Evolutionary conservation across 2,888 invertebrate genomes (phyloP).

Genomic region (Cheilosia scutellata): DNA sequence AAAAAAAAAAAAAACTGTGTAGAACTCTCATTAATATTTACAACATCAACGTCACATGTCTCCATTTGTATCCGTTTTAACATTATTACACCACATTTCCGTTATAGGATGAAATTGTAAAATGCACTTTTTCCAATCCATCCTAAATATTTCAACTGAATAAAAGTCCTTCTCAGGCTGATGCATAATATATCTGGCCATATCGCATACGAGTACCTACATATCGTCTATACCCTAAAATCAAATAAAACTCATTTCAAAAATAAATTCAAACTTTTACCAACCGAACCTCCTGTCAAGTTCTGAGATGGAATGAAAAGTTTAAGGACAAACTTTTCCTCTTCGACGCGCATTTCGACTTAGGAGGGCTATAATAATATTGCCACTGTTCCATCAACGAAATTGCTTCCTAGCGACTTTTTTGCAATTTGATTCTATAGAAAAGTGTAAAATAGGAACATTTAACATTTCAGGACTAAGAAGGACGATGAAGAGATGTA

Average conservation of each 20-base stretch:
- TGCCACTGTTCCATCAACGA: neutral
- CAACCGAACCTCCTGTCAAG: neutral
- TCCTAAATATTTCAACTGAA: neutral
- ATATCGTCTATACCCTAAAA: neutral
- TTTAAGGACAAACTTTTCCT: neutral
- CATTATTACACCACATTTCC: too few relatives aligned
- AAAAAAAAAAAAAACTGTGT: too few relatives aligned
- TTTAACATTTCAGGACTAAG: neutral
- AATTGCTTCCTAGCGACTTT: neutral
- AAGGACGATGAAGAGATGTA: neutral
- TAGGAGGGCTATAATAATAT: neutral
- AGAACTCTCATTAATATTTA: too few relatives aligned
- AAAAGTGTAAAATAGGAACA: slow-evolving; percentile 11
- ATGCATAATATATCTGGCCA: neutral
- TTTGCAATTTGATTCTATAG: neutral
- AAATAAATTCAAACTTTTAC: slow-evolving; percentile 9
- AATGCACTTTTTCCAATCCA: too few relatives aligned
- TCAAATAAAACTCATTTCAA: neutral
- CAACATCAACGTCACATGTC: too few relatives aligned
- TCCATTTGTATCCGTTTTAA: too few relatives aligned
- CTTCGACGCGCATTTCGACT: neutral
- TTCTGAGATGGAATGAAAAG: neutral
- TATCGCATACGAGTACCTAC: neutral
- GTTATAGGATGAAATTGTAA: too few relatives aligned
- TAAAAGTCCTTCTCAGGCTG: neutral